phyloP scores from a whole-genome alignment of 1,140 invertebrate genomes.

The Aricia agestis region DNA sequence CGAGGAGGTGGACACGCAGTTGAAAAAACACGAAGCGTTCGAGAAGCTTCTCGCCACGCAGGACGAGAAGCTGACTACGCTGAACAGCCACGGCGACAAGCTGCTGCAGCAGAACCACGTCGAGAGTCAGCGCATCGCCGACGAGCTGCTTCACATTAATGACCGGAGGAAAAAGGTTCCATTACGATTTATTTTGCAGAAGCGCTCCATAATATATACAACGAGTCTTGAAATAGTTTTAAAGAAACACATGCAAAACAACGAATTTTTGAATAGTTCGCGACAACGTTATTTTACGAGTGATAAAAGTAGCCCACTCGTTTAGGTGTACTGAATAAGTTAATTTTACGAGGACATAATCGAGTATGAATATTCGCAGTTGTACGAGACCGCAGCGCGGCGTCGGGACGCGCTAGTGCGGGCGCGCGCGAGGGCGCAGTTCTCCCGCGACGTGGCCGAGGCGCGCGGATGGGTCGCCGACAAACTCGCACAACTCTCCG shows the following conservation, averaged over 20 bases:
- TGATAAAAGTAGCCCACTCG: neutral
- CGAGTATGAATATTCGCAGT: constrained; percentile 30
- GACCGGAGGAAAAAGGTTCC: constrained; percentile 81
- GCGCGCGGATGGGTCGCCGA: constrained; percentile 95
- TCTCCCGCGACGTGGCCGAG: constrained; percentile 92
- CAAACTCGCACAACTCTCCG: constrained; percentile 91
- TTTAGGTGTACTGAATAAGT: no score
- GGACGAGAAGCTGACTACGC: constrained; percentile 90
- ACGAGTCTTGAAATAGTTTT: neutral
- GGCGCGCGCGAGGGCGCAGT: constrained; percentile 90
- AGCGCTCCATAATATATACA: no score
- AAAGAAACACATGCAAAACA: no score
- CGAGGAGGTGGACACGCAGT: constrained; percentile 89
- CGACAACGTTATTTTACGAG: neutral
- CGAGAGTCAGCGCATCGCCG: constrained; percentile 90
- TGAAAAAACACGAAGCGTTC: constrained; percentile 95
- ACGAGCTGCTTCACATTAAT: constrained; percentile 82
- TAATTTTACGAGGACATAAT: no score
- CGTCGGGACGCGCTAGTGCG: constrained; percentile 85
- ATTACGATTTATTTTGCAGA: neutral
- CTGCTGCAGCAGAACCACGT: constrained; percentile 95
- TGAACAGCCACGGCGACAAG: constrained; percentile 92
- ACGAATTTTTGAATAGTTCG: neutral
- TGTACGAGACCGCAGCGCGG: constrained; percentile 80
- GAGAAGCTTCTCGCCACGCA: constrained; percentile 89